phyloP scores from a whole-genome alignment of 2,888 invertebrate species.

The Scaeva pyrastri region DNA sequence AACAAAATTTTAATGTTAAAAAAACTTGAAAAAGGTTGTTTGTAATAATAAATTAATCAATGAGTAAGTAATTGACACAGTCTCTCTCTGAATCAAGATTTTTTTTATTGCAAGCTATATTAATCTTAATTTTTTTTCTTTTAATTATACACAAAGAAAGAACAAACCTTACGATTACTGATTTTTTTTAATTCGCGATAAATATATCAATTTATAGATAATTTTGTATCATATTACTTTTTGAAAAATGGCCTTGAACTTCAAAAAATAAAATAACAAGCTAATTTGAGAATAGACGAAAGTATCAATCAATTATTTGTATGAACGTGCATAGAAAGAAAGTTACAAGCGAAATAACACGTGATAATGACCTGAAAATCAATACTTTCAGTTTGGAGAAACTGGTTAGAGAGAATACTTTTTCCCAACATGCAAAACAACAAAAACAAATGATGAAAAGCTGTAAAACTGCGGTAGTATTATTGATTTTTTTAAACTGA shows the following conservation, averaged over 20 bases:
- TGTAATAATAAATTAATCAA: not conserved
- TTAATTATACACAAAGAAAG: not conserved
- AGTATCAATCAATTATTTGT: not conserved
- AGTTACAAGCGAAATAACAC: not conserved
- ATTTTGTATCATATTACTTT: not conserved
- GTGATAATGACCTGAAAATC: not conserved
- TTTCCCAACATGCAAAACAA: not conserved
- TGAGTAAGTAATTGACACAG: not conserved
- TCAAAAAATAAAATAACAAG: not conserved
- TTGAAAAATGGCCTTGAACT: conserved; percentile 2
- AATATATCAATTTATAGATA: not conserved
- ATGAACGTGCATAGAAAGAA: not conserved
- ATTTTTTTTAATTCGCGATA: not conserved
- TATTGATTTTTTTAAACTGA: not conserved
- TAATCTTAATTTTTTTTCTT: too few relatives aligned
- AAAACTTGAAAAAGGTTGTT: not conserved
- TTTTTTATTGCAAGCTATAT: too few relatives aligned
- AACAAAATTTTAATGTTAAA: not conserved
- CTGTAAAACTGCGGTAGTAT: not conserved
- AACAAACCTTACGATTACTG: not conserved
- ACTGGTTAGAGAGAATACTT: not conserved
- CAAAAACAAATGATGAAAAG: not conserved
- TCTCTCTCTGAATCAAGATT: not conserved
- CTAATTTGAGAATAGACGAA: not conserved
- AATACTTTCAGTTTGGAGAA: not conserved